phyloP scores from a whole-genome alignment of 2,797 vertebrate genomes.

The Fistularia commersonii region DNA sequence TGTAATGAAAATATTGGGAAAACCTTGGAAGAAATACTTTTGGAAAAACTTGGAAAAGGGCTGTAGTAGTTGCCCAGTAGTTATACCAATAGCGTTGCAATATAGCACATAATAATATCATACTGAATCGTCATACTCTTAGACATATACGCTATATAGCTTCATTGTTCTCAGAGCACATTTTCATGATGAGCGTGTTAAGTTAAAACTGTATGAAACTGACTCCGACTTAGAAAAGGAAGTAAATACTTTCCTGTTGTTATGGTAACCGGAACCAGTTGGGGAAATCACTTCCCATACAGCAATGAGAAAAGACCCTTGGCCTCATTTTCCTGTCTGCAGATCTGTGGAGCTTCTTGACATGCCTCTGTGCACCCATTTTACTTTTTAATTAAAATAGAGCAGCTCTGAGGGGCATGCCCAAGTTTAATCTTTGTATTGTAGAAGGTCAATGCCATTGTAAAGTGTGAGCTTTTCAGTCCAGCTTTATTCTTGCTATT shows the following conservation, averaged over 20 bases:
- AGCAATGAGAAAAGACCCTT: conserved; percentile 40
- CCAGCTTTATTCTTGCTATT: conserved; percentile 31
- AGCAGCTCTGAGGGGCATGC: conserved; percentile 40
- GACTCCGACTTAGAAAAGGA: conserved; percentile 56
- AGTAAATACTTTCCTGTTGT: conserved; percentile 76
- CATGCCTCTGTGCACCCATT: conserved; percentile 60
- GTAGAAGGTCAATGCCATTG: conserved; percentile 51
- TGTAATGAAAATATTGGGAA: no score
- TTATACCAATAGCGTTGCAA: conserved; percentile 2
- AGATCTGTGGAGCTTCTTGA: conserved; percentile 53
- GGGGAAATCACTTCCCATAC: conserved; percentile 58
- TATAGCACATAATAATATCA: no score
- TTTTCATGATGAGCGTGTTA: conserved; percentile 8
- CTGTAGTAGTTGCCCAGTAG: background rate
- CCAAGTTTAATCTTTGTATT: conserved; percentile 56
- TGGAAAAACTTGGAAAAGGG: no score
- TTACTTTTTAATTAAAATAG: conserved; percentile 67
- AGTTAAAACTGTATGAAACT: conserved; percentile 24
- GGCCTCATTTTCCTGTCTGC: conserved; percentile 50
- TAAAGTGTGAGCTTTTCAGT: conserved; percentile 45
- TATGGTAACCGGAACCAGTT: conserved; percentile 65
- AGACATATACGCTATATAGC: no score
- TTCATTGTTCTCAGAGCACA: background rate
- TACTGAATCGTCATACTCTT: no score
- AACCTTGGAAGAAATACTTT: no score